A percentile compares a stretch with the other conserved stretches of the same genome.
Conservation (phyloP, 1,140 invertebrate species). For the Neotoxoptera formosana region DNA sequence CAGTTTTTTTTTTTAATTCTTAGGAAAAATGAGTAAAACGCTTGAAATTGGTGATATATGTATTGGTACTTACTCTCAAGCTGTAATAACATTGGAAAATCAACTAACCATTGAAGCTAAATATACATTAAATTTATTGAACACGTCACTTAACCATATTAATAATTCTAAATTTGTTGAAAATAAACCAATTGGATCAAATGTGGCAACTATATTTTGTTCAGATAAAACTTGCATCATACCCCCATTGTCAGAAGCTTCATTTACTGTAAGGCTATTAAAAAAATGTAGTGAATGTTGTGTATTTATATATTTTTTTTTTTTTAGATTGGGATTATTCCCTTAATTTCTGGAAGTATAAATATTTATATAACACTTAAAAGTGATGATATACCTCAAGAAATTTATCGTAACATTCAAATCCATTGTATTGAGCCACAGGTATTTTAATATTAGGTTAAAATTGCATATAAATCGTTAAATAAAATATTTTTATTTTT, state of each 20-base stretch:
- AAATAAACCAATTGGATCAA: background rate
- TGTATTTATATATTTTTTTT: background rate
- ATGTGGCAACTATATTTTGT: constrained; percentile 38
- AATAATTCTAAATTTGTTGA: background rate
- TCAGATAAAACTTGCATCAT: constrained; percentile 26
- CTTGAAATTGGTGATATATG: constrained; percentile 53
- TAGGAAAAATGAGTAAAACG: background rate
- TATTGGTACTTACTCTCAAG: constrained; percentile 56
- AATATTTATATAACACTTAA: constrained; percentile 36
- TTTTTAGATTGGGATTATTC: constrained; percentile 49
- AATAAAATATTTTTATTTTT: background rate
- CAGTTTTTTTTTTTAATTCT: background rate
- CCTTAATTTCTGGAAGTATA: constrained; percentile 44
- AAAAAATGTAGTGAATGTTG: background rate
- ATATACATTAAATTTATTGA: constrained; percentile 39
- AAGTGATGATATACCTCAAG: constrained; percentile 50
- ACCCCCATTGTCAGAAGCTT: constrained; percentile 20
- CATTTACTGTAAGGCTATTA: constrained; percentile 29
- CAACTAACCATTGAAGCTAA: background rate
- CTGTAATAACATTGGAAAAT: constrained; percentile 52
- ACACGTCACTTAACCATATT: background rate
- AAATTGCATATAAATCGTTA: background rate
- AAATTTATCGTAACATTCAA: constrained; percentile 47
- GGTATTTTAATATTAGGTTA: background rate
- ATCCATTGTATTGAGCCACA: constrained; percentile 26